Conservation (phyloP, 2,888 invertebrate species). For the Drosophila falleni region DNA sequence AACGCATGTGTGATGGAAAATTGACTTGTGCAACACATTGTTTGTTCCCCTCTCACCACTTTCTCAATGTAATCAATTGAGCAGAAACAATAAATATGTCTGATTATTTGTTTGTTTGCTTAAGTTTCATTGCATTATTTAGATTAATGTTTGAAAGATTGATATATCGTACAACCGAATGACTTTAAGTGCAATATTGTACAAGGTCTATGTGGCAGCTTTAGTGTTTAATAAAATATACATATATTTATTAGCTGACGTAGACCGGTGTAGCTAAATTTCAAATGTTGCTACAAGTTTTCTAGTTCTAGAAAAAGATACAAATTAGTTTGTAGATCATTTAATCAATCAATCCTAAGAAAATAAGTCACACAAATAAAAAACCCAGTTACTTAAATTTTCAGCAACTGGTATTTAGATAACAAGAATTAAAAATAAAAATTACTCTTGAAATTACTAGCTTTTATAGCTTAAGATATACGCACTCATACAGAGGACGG, state of each 20-base stretch:
- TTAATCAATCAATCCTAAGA: no score
- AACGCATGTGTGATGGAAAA: slow-evolving; percentile 46
- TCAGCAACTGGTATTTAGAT: no score
- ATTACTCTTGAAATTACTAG: background rate
- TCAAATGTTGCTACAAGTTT: background rate
- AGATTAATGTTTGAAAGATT: slow-evolving; percentile 54
- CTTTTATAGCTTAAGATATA: background rate
- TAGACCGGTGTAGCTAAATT: background rate
- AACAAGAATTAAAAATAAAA: background rate
- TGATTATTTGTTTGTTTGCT: slow-evolving; percentile 50
- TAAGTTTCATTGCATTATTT: slow-evolving; percentile 46
- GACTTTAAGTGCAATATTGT: slow-evolving; percentile 11
- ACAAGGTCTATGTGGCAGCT: background rate
- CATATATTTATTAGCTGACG: background rate
- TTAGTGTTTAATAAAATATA: background rate
- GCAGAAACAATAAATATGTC: slow-evolving; percentile 53
- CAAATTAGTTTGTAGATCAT: background rate
- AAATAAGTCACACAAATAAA: no score
- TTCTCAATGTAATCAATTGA: slow-evolving; percentile 30
- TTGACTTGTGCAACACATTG: slow-evolving; percentile 32
- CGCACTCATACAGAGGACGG: background rate
- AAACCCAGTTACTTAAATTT: no score
- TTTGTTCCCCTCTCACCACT: background rate
- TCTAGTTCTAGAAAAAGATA: background rate
- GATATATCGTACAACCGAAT: slow-evolving; percentile 28